phyloP scores from a whole-genome alignment of 2,888 invertebrate species.

The Idaea straminata region DNA sequence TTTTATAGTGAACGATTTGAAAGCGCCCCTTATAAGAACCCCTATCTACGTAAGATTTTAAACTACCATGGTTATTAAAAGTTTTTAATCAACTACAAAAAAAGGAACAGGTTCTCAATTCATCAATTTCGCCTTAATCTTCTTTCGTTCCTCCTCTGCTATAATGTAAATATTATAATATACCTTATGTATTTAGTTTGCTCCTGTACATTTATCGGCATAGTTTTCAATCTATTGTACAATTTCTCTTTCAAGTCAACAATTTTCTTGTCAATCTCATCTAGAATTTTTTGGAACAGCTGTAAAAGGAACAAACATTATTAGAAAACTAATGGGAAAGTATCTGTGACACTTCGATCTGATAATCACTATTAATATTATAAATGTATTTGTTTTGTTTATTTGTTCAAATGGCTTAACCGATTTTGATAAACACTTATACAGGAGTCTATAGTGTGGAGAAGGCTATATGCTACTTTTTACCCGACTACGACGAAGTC shows the following conservation, averaged over 20 bases:
- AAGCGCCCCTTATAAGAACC: too few species aligned
- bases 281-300: constrained; percentile 92
- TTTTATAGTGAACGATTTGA: too few species aligned
- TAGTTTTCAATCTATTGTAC: constrained; percentile 90
- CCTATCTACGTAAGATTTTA: too few species aligned
- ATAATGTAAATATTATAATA: constrained; percentile 74
- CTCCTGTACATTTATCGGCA: constrained; percentile 95
- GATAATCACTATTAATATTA: too few species aligned
- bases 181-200: constrained; percentile 95
- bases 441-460: too few species aligned
- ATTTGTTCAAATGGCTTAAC: too few species aligned
- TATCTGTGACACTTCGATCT: background rate
- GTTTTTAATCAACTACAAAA: too few species aligned
- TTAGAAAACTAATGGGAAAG: background rate
- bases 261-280: constrained; percentile 95
- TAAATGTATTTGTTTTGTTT: too few species aligned
- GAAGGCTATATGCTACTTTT: too few species aligned
- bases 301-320: constrained; percentile 44
- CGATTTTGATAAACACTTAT: too few species aligned
- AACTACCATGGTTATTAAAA: too few species aligned
- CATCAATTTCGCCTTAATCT: background rate
- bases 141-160: background rate
- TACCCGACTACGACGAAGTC: background rate
- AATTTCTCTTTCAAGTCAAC: constrained; percentile 89
- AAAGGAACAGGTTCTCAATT: too few species aligned